These are phyloP conservation scores for Prionailurus viverrinus DNA, from an alignment of 2,113 vertebrate genomes.

Conservation along the genomic window DNA sequence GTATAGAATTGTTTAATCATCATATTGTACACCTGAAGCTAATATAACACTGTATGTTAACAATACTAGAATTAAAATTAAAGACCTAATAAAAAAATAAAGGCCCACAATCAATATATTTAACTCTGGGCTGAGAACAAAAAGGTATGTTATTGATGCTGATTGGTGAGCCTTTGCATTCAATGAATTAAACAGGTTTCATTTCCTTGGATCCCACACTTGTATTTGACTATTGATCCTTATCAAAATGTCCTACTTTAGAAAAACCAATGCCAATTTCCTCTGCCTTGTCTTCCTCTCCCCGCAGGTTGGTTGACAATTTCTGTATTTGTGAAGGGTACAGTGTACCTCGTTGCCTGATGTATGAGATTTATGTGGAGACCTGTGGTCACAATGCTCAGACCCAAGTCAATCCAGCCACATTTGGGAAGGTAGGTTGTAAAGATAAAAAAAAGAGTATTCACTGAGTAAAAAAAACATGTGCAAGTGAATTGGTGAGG, in stretches of 20 bases:
- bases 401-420: constrained; percentile 83
- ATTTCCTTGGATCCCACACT: not conserved
- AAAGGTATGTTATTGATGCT: not conserved
- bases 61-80: not conserved
- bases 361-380: constrained; percentile 86
- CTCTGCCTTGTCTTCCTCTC: not conserved
- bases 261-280: not conserved
- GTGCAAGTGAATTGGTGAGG: not conserved
- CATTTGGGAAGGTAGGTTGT: constrained; percentile 86
- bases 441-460: not conserved
- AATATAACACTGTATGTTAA: not conserved
- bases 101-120: not conserved
- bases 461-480: accelerated
- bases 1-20: not conserved
- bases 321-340: constrained; percentile 85
- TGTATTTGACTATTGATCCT: not conserved
- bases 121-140: not conserved
- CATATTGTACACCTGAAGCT: not conserved
- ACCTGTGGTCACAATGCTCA: constrained; percentile 78
- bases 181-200: not conserved
- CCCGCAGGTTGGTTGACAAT: constrained; percentile 86
- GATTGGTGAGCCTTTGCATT: not conserved
- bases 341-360: constrained; percentile 81
- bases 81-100: not conserved
- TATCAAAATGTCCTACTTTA: not conserved